Evolutionary conservation across 2,888 invertebrate genomes (phyloP), one percentile per base, ranked within the genome.

Genomic region (Schizotus pectinicornis): DNA sequence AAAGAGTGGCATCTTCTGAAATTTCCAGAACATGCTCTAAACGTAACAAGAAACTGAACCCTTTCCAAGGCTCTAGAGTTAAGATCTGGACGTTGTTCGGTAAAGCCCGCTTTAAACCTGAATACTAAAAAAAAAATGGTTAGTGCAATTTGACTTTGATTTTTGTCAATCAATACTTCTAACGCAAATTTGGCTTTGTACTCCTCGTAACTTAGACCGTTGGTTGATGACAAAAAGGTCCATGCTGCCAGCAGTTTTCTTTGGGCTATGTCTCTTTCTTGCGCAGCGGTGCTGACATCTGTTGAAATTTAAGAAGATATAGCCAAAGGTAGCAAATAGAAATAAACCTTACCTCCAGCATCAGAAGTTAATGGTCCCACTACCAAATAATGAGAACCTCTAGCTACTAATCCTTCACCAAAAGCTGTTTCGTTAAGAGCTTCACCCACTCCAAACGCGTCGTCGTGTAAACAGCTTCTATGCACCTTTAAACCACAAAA

Each of bases 391-490:
- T 69, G 70, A 12, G 68, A 64, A 0, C 92, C 91, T 56, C 87
- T 80, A 0, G 85, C 88, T 0, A 90, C 85, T 0, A 92, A 70
- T 0, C 92, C 92, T 58, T 78, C 72, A 0, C 86, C 88, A 47
- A 80, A 86, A 0, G 85, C 88, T 0, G 84, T 84, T 78, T 98
- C 98, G 72, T 97, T 92, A 0, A 98, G 77, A 0, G 95, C 88
- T 79, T 98, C 97, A 0, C 84, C 91, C 0, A 98, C 95, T 0
- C 98, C 98, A 68, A 94, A 94, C 0, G 88, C 90, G 74, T 98
- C 98, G 69, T 98, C 98, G 43, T 84, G 82, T 0, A 95, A 73
- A 7, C 93, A 76, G 43, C 97, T 83, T 50, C 98, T 85, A 73
- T 98, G 97, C 1, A 94, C 68, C 88, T 88, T 56, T 5, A 49